A percentile compares a stretch with the other conserved stretches of the same genome.
Conservation (phyloP, 2,888 invertebrate genomes). For the Harpalus rubripes region DNA sequence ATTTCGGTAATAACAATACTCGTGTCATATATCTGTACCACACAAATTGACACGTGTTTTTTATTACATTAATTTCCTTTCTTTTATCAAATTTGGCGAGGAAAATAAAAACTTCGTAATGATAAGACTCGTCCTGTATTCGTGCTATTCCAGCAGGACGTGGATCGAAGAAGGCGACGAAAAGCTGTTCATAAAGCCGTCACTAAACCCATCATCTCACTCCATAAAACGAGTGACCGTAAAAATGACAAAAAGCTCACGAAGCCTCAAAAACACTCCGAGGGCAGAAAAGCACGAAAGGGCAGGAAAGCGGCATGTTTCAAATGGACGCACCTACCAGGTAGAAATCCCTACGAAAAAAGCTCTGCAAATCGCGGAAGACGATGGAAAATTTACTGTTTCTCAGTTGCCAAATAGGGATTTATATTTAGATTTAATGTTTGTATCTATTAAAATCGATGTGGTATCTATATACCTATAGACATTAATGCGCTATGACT, state of each 20-base stretch:
- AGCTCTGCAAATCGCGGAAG: not conserved
- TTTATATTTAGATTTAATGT: too few relatives aligned
- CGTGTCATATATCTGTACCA: not conserved
- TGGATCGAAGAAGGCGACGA: constrained; percentile 69
- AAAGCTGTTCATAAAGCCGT: constrained; percentile 75
- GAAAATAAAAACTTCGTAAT: constrained; percentile 10
- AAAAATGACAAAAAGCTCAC: constrained; percentile 74
- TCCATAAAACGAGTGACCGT: constrained; percentile 76
- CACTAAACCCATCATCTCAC: constrained; percentile 75
- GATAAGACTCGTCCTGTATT: not conserved
- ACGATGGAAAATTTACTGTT: too few relatives aligned
- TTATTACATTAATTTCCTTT: not conserved
- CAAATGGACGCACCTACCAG: constrained; percentile 48
- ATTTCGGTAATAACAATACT: too few relatives aligned
- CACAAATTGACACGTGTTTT: not conserved
- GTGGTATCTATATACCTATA: too few relatives aligned
- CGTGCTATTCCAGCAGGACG: constrained; percentile 1
- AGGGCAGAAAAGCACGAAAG: constrained; percentile 8
- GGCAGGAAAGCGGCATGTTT: constrained; percentile 28
- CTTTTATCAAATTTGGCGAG: not conserved
- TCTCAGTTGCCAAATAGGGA: too few relatives aligned
- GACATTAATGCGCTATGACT: too few relatives aligned
- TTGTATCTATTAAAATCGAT: too few relatives aligned
- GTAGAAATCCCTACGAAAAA: not conserved
- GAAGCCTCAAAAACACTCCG: constrained; percentile 59